Conservation (phyloP, 2,888 invertebrate genomes). For the Sycophila texana region DNA sequence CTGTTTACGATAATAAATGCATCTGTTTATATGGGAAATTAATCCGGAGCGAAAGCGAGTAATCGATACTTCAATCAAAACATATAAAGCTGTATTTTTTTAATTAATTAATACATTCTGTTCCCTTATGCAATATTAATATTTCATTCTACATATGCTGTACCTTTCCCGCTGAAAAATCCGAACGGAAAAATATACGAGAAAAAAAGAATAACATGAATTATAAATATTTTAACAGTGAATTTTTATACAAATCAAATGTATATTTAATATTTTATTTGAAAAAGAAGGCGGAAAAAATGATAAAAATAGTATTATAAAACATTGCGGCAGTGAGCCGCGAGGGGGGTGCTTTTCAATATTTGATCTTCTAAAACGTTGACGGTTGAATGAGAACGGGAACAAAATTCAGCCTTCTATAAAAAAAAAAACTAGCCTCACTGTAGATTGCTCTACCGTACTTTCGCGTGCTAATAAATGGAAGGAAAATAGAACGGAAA, state of each 20-base stretch:
- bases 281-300: neutral
- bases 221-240: neutral
- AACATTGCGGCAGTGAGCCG: conserved; percentile 1
- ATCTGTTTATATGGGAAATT: too few relatives aligned
- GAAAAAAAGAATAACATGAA: neutral
- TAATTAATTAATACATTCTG: too few relatives aligned
- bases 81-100: too few relatives aligned
- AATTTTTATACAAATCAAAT: conserved; percentile 22
- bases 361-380: conserved; percentile 48
- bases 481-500: conserved; percentile 6
- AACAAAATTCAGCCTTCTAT: neutral
- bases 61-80: too few relatives aligned
- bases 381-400: conserved; percentile 6
- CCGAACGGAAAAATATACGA: too few relatives aligned
- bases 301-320: conserved; percentile 30
- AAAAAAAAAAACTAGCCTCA: neutral
- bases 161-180: too few relatives aligned
- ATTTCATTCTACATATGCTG: too few relatives aligned
- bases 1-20: too few relatives aligned
- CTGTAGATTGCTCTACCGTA: neutral
- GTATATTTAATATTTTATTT: conserved; percentile 30
- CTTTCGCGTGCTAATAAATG: neutral
- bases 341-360: conserved; percentile 19
- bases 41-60: too few relatives aligned
- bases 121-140: too few relatives aligned